Percentiles rank a stretch among this genome's conserved stretches.
Evolutionary conservation across 2,888 invertebrate species (phyloP).

Genomic region (Diarsia rubi): DNA sequence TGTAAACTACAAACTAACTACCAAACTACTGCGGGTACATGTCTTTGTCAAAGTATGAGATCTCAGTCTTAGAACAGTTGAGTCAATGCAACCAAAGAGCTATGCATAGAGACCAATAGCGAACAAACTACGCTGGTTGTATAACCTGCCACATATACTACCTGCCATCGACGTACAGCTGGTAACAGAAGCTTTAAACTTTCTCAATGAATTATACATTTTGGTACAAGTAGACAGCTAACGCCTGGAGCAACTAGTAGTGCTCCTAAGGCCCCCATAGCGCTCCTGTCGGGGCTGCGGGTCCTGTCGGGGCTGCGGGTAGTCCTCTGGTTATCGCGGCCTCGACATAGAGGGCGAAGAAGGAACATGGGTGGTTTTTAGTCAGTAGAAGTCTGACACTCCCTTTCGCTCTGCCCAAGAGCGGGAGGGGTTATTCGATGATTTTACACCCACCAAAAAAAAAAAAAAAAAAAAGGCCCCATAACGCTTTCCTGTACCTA

Average conservation of each 20-base stretch:
- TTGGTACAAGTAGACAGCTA: constrained; percentile 18
- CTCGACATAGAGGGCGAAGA: too few relatives aligned
- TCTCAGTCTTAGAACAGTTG: background rate
- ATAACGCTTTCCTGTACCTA: constrained; percentile 20
- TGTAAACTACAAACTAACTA: background rate
- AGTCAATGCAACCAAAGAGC: background rate
- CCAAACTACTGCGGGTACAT: too few relatives aligned
- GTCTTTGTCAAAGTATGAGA: background rate
- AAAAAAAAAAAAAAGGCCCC: too few relatives aligned
- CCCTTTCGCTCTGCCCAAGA: too few relatives aligned
- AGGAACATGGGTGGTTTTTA: too few relatives aligned
- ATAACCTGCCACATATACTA: background rate
- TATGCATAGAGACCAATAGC: constrained; percentile 7
- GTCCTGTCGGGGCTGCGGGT: too few relatives aligned
- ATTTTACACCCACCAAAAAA: too few relatives aligned
- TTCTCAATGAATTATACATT: constrained; percentile 46
- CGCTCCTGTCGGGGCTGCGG: too few relatives aligned
- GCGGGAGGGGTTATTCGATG: too few relatives aligned
- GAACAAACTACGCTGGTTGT: constrained; percentile 1
- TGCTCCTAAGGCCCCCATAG: constrained; percentile 13
- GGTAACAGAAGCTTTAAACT: constrained; percentile 39
- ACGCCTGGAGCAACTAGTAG: constrained; percentile 34
- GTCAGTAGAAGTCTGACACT: too few relatives aligned
- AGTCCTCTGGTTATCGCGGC: too few relatives aligned
- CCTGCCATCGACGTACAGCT: constrained; percentile 33